phyloP scores from a whole-genome alignment of 1,140 invertebrate genomes.

The Arion vulgaris region DNA sequence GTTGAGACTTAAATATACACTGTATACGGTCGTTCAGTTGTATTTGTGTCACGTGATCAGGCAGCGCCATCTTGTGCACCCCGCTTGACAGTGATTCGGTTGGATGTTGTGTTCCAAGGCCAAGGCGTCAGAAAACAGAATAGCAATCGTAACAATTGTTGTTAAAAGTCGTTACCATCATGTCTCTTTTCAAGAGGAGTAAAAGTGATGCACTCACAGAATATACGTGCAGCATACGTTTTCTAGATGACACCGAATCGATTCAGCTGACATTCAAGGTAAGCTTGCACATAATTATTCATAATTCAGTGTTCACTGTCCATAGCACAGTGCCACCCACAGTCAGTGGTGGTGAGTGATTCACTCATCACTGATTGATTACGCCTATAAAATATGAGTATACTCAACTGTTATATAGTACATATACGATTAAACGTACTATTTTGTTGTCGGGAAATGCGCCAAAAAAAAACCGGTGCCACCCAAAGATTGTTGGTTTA shows the following conservation, averaged over 20 bases:
- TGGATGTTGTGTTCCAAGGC: constrained; percentile 33
- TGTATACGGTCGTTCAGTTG: not conserved
- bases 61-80: constrained; percentile 45
- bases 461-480: too few relatives aligned
- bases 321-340: too few relatives aligned
- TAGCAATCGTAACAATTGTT: constrained; percentile 1
- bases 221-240: constrained; percentile 92
- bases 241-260: constrained; percentile 94
- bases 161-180: constrained; percentile 28
- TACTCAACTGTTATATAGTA: too few relatives aligned
- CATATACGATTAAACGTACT: too few relatives aligned
- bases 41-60: constrained; percentile 45
- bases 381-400: too few relatives aligned
- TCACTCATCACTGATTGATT: too few relatives aligned
- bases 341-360: too few relatives aligned
- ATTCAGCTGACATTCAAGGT: constrained; percentile 97
- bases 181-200: constrained; percentile 65
- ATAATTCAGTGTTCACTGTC: too few relatives aligned
- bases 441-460: too few relatives aligned
- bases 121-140: constrained; percentile 18
- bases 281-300: constrained; percentile 55
- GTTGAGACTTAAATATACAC: not conserved
- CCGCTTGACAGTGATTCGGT: constrained; percentile 22
- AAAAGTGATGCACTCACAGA: constrained; percentile 67
- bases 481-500: too few relatives aligned